Conservation (phyloP, 2,113 vertebrate genomes). For the Tylochromis polylepis region DNA sequence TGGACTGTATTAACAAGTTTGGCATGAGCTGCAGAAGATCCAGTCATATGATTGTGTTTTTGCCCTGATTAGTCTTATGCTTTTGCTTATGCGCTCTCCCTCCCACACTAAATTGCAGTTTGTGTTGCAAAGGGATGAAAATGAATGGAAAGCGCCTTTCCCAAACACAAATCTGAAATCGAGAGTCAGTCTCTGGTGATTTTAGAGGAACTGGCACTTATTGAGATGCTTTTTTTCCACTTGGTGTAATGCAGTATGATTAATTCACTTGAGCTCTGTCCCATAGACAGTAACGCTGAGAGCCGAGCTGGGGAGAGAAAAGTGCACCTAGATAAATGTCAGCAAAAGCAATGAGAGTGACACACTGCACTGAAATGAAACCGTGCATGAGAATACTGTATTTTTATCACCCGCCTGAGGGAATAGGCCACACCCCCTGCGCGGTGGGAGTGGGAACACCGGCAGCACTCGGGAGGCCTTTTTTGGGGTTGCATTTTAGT, state of each 20-base stretch:
- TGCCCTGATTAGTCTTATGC: not conserved
- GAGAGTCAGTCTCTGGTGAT: not conserved
- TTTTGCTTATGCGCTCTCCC: not conserved
- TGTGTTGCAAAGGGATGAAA: not conserved
- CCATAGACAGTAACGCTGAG: not conserved
- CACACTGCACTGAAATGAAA: not conserved
- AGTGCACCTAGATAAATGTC: not conserved
- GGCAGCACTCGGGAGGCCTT: not conserved
- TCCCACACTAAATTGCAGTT: not conserved
- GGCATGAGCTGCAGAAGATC: conserved; percentile 40
- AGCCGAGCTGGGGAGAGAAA: not conserved
- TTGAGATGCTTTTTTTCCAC: not conserved
- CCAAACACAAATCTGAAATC: not conserved
- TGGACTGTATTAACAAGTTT: conserved; percentile 46
- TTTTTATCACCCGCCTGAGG: not conserved
- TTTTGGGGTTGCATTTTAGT: not conserved
- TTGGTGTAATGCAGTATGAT: not conserved
- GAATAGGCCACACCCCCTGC: not conserved
- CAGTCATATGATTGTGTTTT: conserved; percentile 56
- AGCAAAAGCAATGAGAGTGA: not conserved
- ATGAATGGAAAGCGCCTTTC: not conserved
- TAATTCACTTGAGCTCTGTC: not conserved
- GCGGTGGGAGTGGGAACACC: not conserved
- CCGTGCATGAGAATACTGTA: accelerated
- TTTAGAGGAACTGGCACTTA: not conserved